Evolutionary conservation across 2,797 vertebrate species (phyloP).

Genomic region (Iguana delicatissima): DNA sequence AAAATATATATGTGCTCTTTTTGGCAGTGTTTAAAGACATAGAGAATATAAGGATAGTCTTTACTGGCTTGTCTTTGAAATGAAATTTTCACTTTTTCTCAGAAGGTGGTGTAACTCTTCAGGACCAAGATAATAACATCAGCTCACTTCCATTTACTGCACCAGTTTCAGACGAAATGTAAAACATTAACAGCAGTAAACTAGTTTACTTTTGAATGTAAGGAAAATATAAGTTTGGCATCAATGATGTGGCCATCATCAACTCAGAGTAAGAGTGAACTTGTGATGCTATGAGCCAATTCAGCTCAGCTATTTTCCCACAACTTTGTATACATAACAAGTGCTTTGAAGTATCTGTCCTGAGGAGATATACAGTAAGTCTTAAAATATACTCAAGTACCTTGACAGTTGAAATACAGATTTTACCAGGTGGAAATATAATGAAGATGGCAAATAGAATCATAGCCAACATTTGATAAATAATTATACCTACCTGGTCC

Average conservation of each 20-base stretch:
- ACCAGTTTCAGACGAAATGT: not conserved
- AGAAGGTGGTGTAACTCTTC: not conserved
- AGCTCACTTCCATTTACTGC: not conserved
- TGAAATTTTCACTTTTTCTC: not conserved
- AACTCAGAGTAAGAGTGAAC: not conserved
- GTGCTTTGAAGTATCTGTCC: not conserved
- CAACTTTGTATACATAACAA: not conserved
- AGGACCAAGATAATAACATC: not conserved
- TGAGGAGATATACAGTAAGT: not conserved
- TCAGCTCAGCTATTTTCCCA: not conserved
- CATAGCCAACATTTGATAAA: slow-evolving; percentile 27
- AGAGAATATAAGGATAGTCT: not conserved
- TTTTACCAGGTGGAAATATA: not conserved
- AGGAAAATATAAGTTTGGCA: not conserved
- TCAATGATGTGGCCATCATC: not conserved
- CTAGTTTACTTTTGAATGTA: not conserved
- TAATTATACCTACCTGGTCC: slow-evolving; percentile 78
- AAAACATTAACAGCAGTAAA: not conserved
- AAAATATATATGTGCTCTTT: not conserved
- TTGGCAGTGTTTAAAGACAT: not conserved
- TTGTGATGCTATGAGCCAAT: not conserved
- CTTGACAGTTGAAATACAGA: not conserved
- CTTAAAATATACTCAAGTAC: not conserved
- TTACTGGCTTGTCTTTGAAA: not conserved
- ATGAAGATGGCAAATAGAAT: fast-evolving